Conservation (phyloP, 2,113 vertebrate species). For the Crotophaga sulcirostris region DNA sequence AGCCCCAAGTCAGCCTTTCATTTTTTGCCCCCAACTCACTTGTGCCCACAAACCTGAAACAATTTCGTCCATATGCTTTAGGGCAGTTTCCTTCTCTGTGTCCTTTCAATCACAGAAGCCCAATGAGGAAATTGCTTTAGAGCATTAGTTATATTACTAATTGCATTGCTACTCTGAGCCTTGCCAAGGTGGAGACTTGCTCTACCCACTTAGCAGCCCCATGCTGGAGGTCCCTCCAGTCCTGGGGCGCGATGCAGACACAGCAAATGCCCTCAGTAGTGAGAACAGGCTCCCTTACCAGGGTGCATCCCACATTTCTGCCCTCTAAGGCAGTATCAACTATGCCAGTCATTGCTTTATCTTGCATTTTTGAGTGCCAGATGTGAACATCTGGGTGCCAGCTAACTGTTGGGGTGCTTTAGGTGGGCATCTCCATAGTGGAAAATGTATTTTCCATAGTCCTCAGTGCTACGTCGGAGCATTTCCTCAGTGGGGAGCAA, state of each 20-base stretch:
- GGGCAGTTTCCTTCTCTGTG: neutral
- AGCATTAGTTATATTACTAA: neutral
- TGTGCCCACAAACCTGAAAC: neutral
- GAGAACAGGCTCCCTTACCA: accelerated
- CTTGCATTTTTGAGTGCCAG: neutral
- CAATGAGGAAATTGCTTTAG: neutral
- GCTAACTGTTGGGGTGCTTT: neutral
- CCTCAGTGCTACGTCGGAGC: accelerated
- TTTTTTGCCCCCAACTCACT: neutral
- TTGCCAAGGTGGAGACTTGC: neutral
- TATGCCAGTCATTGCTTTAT: accelerated
- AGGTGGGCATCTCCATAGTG: neutral
- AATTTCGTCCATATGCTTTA: neutral
- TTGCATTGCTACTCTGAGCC: neutral
- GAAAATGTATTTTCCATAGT: neutral
- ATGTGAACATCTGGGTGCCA: neutral
- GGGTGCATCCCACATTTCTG: accelerated
- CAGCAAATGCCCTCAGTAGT: neutral
- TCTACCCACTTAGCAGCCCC: neutral
- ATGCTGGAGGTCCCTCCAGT: accelerated
- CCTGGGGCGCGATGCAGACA: accelerated
- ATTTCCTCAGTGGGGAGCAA: neutral
- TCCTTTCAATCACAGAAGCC: neutral
- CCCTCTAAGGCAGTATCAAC: neutral
- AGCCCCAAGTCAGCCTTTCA: neutral